Conservation (phyloP, 2,888 invertebrate genomes). For the Caenorhabditis japonica region DNA sequence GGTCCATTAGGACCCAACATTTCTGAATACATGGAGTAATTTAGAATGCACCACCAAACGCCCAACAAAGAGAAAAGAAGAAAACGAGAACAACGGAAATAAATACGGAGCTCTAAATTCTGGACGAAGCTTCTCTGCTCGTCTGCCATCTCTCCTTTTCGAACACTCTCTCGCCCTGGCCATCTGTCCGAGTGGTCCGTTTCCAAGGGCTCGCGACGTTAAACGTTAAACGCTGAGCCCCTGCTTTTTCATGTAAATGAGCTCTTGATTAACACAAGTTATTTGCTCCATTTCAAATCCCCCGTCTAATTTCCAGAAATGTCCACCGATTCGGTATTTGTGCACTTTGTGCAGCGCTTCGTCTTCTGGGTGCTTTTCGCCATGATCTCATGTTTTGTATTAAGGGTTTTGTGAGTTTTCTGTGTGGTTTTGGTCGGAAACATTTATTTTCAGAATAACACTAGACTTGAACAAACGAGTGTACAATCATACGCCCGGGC, state of each 20-base stretch:
- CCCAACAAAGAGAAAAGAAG: too few species aligned
- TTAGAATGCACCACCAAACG: too few species aligned
- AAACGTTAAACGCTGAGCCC: not conserved
- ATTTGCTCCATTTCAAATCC: not conserved
- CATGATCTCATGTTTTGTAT: conserved; percentile 53
- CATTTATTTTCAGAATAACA: conserved; percentile 64
- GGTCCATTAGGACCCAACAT: too few species aligned
- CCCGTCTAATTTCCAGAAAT: not conserved
- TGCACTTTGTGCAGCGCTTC: conserved; percentile 50
- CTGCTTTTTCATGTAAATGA: not conserved
- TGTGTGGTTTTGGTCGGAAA: not conserved
- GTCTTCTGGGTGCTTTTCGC: conserved; percentile 59
- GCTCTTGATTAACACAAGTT: conserved; percentile 2
- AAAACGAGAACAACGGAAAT: not conserved
- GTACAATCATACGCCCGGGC: conserved; percentile 74
- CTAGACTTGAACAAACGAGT: conserved; percentile 72
- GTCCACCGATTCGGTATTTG: conserved; percentile 12
- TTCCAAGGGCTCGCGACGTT: not conserved
- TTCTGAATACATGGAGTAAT: too few species aligned
- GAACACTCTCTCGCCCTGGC: conserved; percentile 15
- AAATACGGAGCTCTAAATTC: too few species aligned
- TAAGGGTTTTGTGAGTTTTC: conserved; percentile 61
- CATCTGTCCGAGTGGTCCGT: conserved; percentile 2
- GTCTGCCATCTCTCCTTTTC: conserved; percentile 17
- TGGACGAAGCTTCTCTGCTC: too few species aligned